These are phyloP conservation scores for Lepus oiostolus DNA, from an alignment of 2,797 vertebrate species.

Conservation along the genomic window DNA sequence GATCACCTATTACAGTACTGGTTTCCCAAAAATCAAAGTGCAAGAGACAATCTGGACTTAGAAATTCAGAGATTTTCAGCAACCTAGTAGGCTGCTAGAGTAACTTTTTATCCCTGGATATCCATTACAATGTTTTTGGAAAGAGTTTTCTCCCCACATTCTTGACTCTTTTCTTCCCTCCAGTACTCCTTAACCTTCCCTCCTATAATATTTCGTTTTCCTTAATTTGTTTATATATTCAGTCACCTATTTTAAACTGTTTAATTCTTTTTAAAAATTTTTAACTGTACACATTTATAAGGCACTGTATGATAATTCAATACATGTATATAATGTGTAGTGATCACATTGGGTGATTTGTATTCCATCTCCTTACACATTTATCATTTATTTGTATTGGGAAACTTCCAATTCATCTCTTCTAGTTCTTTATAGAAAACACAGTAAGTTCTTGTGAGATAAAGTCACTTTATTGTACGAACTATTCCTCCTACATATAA, in stretches of 20 bases:
- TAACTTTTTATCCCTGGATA: slow-evolving; percentile 17
- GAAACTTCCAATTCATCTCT: too few species aligned
- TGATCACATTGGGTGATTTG: too few species aligned
- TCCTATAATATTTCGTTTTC: neutral
- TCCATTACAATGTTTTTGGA: slow-evolving; percentile 36
- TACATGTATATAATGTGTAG: too few species aligned
- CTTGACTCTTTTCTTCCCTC: neutral
- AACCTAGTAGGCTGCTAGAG: neutral
- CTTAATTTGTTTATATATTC: slow-evolving; percentile 18
- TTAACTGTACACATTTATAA: too few species aligned
- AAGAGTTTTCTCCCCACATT: slow-evolving; percentile 30
- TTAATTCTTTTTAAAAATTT: too few species aligned
- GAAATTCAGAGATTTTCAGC: slow-evolving; percentile 17
- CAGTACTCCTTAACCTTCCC: neutral
- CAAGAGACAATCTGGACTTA: neutral
- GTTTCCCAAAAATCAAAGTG: slow-evolving; percentile 23
- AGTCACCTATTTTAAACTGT: neutral
- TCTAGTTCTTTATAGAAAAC: too few species aligned
- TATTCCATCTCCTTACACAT: too few species aligned
- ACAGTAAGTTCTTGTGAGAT: too few species aligned
- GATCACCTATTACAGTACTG: neutral
- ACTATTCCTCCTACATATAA: neutral
- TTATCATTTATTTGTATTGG: too few species aligned
- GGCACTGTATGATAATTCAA: too few species aligned
- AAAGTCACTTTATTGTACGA: too few species aligned